phyloP scores from a whole-genome alignment of 2,113 vertebrate genomes.

The Nannospalax galili region DNA sequence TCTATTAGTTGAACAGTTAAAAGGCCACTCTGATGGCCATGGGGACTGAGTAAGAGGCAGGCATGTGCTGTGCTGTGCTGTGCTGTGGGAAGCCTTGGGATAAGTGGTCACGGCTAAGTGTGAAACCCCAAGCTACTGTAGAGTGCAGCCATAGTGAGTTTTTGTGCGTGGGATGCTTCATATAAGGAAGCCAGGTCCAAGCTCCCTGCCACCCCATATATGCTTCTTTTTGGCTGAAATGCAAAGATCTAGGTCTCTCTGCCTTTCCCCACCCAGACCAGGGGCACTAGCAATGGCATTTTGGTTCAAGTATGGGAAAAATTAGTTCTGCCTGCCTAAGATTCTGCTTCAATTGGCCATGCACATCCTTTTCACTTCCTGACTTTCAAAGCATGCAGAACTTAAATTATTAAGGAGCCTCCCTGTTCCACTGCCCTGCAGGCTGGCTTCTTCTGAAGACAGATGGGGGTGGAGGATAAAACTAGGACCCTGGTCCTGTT shows the following conservation, averaged over 20 bases:
- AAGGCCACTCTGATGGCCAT: not conserved
- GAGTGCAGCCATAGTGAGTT: not conserved
- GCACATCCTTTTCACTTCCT: conserved; percentile 5
- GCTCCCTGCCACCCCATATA: not conserved
- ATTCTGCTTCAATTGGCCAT: not conserved
- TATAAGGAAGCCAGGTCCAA: not conserved
- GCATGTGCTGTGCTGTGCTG: not conserved
- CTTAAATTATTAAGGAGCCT: not conserved
- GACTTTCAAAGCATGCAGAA: conserved; percentile 3
- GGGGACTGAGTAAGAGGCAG: not conserved
- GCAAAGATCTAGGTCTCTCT: not conserved
- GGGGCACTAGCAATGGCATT: not conserved
- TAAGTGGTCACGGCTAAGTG: not conserved
- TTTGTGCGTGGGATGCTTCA: not conserved
- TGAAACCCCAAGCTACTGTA: not conserved
- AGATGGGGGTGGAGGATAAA: too few species aligned
- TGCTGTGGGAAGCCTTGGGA: not conserved
- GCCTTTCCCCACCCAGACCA: not conserved
- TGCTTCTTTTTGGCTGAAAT: not conserved
- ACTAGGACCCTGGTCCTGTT: not conserved
- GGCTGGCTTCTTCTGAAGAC: not conserved
- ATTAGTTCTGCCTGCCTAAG: conserved; percentile 59
- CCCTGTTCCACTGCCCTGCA: not conserved
- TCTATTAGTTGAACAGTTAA: not conserved
- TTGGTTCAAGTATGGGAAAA: conserved; percentile 15